These are phyloP conservation scores for Antennarius maculatus DNA, from an alignment of 2,797 vertebrate genomes.

Conservation along the genomic window DNA sequence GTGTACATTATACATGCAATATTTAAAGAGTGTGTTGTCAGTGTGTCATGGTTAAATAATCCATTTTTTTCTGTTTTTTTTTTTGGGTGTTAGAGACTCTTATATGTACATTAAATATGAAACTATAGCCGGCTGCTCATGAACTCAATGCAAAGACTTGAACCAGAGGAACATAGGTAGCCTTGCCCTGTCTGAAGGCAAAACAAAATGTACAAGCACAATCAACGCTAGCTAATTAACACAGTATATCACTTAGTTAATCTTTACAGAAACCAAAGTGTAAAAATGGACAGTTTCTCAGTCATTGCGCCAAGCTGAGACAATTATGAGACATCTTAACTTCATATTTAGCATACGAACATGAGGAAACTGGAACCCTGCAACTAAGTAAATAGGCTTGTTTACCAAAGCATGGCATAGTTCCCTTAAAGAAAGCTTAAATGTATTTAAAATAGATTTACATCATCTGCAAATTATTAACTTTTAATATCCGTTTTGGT, in stretches of 20 bases:
- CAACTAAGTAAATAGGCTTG: not conserved
- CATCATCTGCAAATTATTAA: not conserved
- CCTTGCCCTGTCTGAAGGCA: not conserved
- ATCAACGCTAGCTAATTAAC: not conserved
- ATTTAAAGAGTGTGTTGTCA: not conserved
- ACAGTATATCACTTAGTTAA: not conserved
- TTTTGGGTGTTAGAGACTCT: not conserved
- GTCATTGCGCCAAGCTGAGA: not conserved
- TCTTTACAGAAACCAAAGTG: not conserved
- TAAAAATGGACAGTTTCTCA: not conserved
- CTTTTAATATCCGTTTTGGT: not conserved
- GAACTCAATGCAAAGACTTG: not conserved
- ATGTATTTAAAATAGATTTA: slow-evolving; percentile 6
- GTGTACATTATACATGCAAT: not conserved
- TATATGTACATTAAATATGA: slow-evolving; percentile 3
- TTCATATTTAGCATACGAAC: not conserved
- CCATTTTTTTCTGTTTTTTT: not conserved
- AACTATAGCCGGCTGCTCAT: slow-evolving; percentile 2
- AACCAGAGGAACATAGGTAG: not conserved
- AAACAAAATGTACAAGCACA: not conserved
- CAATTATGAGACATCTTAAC: slow-evolving; percentile 2
- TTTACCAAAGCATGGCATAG: not conserved
- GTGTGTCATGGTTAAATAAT: not conserved
- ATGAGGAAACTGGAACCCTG: not conserved
- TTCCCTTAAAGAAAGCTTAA: not conserved